phyloP scores from a whole-genome alignment of 2,888 invertebrate genomes.

The Zaprionus lineosus region DNA sequence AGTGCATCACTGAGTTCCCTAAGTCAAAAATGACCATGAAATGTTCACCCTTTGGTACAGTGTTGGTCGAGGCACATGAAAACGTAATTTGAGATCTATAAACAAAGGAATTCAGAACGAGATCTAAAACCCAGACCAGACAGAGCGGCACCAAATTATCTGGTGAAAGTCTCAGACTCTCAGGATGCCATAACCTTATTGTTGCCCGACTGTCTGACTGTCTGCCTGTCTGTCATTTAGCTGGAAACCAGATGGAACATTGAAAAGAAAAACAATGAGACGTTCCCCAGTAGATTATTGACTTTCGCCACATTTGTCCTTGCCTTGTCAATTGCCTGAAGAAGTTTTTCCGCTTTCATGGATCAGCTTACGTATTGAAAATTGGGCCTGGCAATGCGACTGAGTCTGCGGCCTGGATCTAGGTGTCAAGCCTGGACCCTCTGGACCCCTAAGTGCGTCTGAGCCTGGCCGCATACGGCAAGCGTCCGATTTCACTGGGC shows the following conservation, averaged over 20 bases:
- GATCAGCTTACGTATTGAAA: conserved; percentile 65
- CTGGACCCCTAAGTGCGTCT: too few species aligned
- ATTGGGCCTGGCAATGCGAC: conserved; percentile 7
- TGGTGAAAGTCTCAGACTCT: conserved; percentile 9
- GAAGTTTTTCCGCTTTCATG: conserved; percentile 72
- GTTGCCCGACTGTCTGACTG: background rate
- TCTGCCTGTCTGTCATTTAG: conserved; percentile 34
- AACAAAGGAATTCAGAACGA: background rate
- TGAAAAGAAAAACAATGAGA: too few species aligned
- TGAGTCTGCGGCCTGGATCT: conserved; percentile 14
- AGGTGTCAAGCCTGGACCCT: too few species aligned
- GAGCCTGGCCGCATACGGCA: conserved; percentile 45
- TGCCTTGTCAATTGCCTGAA: conserved; percentile 54
- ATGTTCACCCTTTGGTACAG: too few species aligned
- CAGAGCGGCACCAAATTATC: conserved; percentile 66
- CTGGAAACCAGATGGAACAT: conserved; percentile 75
- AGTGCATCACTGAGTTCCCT: too few species aligned
- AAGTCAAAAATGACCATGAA: too few species aligned
- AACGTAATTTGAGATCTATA: conserved; percentile 42
- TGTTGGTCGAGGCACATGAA: too few species aligned
- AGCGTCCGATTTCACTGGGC: conserved; percentile 62
- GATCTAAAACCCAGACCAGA: conserved; percentile 44
- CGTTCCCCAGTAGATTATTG: too few species aligned
- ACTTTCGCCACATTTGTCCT: conserved; percentile 43
- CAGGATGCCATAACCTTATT: background rate